Base-by-base conservation (phyloP, 2,797 vertebrate species). In the Sibirionetta formosa region DNA sequence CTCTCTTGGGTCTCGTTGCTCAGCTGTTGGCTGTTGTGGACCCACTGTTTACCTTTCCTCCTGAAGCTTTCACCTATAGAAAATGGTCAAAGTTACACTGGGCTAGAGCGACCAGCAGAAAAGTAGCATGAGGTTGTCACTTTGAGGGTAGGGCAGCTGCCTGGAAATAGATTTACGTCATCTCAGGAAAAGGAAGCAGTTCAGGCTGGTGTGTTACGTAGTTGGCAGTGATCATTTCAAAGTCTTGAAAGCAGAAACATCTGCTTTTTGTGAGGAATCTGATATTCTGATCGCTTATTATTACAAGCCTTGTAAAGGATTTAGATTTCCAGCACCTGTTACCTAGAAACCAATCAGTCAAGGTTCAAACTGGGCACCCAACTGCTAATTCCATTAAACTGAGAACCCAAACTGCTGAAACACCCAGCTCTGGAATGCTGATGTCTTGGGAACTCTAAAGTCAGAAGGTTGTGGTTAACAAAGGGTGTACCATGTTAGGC, bases 191-290 rank as follows among this genome's bases (percentile, higher is more conserved):
- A 88, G 66, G 33, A 69, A 90, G n/a, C 18, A 54, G 14, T 46
- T 1, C 1, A 69, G 73, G 24, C 17, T 44, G 1, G 0, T 15
- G 36, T 40, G 40, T 33, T 38, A 13, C 33, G 2, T 8, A 27
- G 44, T 42, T 75, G 63, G 44, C 54, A 85, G 31, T 27, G 14
- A 35, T 44, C 4, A 5, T 19, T 44, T 35, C 24, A 20, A 20
- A 54, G 38, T 70, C 83, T 63, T 90, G 66, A 70, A 80, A 85
- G 46, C 36, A 68, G 73, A 73, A 70, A 0, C 57, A 29, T 36
- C 51, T 80, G 68, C 19, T 1, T 51, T 33, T 65, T 26, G 19
- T 5, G 64, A 61, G 68, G 36, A 82, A 11, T 77, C 51, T 65
- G 56, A 19, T 82, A 27, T 33, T 69, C 31, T 36, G 26, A 8